These are phyloP conservation scores for Triplophysa tibetana DNA, from an alignment of 2,113 vertebrate species.

Conservation along the genomic window DNA sequence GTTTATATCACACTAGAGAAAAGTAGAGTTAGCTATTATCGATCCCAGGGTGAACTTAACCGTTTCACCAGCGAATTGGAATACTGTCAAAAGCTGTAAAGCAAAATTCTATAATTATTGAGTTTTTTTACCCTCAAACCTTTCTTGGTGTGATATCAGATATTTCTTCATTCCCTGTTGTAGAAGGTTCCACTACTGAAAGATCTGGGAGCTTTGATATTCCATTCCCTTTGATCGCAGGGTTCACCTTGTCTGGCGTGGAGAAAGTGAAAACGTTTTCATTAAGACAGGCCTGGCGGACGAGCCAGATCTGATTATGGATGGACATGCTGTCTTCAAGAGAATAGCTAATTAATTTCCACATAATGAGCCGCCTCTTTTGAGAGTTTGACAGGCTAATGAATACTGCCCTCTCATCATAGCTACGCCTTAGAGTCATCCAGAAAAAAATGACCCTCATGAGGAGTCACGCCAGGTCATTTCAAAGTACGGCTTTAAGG, in stretches of 20 bases:
- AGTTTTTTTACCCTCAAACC: background rate
- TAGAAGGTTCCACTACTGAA: slow-evolving; percentile 3
- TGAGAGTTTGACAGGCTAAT: slow-evolving; percentile 49
- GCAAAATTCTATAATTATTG: background rate
- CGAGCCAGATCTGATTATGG: slow-evolving; percentile 53
- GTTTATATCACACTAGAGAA: background rate
- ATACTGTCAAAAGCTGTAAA: background rate
- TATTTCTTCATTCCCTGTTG: background rate
- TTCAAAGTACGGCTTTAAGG: background rate
- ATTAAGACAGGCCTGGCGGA: slow-evolving; percentile 51
- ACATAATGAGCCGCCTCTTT: slow-evolving; percentile 48
- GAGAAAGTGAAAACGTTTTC: slow-evolving; percentile 53
- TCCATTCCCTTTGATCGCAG: slow-evolving; percentile 44
- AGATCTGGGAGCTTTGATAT: slow-evolving; percentile 13
- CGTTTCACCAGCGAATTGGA: background rate
- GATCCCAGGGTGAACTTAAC: background rate
- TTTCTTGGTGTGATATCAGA: background rate
- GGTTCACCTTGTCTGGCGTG: slow-evolving; percentile 54
- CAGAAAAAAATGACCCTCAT: background rate
- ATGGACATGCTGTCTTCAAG: slow-evolving; percentile 43
- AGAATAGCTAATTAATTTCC: slow-evolving; percentile 50
- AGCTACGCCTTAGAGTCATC: slow-evolving; percentile 24
- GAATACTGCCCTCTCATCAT: slow-evolving; percentile 38
- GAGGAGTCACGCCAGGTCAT: slow-evolving; percentile 15
- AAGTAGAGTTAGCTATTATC: background rate